phyloP scores from a whole-genome alignment of 2,888 invertebrate genomes.

The Nowickia ferox region DNA sequence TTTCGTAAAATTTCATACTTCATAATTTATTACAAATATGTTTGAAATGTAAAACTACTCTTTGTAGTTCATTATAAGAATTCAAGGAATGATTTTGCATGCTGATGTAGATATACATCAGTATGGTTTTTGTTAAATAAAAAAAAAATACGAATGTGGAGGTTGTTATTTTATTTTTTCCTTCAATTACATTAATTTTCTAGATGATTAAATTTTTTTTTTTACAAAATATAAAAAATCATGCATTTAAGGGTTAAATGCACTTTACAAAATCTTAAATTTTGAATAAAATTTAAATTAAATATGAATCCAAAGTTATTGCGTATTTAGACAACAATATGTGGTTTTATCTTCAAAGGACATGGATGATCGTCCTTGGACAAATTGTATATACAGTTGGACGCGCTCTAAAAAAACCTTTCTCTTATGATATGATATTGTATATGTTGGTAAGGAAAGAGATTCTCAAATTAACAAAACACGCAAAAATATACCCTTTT shows the following conservation, averaged over 20 bases:
- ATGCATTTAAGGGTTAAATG: constrained; percentile 1
- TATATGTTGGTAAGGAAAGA: no score
- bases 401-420: no score
- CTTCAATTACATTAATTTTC: not conserved
- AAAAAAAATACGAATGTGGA: constrained; percentile 7
- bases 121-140: not conserved
- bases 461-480: no score
- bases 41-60: not conserved
- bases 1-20: constrained; percentile 7
- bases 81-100: constrained; percentile 28
- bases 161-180: not conserved
- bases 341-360: no score
- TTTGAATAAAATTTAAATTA: no score
- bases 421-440: no score
- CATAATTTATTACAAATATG: not conserved
- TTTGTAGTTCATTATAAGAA: constrained; percentile 17
- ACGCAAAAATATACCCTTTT: no score
- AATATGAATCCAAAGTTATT: no score
- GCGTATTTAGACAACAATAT: no score
- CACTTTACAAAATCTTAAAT: no score
- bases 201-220: constrained; percentile 1
- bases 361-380: no score
- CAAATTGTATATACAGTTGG: no score
- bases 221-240: not conserved
- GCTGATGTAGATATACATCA: constrained; percentile 18